Evolutionary conservation across 2,113 vertebrate genomes (phyloP).

Genomic region (Haemorhous mexicanus): DNA sequence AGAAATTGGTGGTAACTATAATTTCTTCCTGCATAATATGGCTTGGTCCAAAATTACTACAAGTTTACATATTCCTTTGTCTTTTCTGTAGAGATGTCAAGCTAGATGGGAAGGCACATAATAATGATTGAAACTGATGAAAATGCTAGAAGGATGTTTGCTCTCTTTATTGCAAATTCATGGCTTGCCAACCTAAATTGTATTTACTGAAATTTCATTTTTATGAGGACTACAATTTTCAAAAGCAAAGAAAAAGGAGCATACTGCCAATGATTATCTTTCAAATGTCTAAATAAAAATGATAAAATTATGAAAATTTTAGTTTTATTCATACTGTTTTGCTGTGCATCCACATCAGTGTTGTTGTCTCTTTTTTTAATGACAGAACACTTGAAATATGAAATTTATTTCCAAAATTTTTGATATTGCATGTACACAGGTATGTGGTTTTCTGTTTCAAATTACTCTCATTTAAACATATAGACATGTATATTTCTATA

Average conservation of each 20-base stretch:
- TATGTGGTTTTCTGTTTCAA: neutral
- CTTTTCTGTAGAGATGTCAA: neutral
- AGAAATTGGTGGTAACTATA: neutral
- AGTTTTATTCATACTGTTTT: neutral
- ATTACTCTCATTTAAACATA: neutral
- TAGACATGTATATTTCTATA: neutral
- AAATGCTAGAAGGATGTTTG: neutral
- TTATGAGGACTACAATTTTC: neutral
- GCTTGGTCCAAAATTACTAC: neutral
- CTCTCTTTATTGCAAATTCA: neutral
- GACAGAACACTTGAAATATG: neutral
- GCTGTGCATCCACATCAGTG: neutral
- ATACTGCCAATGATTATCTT: neutral
- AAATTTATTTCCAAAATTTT: neutral
- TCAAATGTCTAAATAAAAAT: neutral
- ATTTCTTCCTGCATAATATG: neutral
- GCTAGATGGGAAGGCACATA: neutral
- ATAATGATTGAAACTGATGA: neutral
- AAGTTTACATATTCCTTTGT: neutral
- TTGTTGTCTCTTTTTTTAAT: neutral
- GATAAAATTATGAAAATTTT: neutral
- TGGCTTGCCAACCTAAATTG: neutral
- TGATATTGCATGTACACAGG: neutral
- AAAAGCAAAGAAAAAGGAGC: neutral
- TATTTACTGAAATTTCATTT: neutral